Conservation (phyloP, 2,888 invertebrate genomes). For the Tillus elongatus region DNA sequence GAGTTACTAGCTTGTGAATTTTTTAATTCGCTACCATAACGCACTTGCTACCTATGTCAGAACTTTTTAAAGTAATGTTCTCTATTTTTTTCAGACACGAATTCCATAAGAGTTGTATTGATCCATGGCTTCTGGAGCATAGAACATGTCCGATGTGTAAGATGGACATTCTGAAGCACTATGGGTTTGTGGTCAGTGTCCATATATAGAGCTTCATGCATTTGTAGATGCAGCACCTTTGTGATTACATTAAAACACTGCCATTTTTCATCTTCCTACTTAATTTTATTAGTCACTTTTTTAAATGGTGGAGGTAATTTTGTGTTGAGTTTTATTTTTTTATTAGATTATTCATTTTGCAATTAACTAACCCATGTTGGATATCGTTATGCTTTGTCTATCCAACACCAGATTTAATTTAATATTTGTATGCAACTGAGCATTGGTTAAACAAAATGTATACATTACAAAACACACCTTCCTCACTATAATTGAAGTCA, state of each 20-base stretch:
- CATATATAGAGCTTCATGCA: slow-evolving; percentile 32
- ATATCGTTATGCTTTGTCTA: no score
- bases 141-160: slow-evolving; percentile 96
- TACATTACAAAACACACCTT: no score
- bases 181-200: slow-evolving; percentile 73
- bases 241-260: not conserved
- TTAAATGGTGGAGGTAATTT: slow-evolving; percentile 36
- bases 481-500: no score
- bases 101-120: slow-evolving; percentile 92
- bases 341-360: no score
- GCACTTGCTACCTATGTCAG: no score
- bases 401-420: no score
- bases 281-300: slow-evolving; percentile 7
- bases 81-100: slow-evolving; percentile 62
- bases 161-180: slow-evolving; percentile 86
- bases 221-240: slow-evolving; percentile 19
- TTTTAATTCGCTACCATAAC: no score
- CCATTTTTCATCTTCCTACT: not conserved
- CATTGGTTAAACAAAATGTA: no score
- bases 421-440: no score
- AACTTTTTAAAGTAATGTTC: no score
- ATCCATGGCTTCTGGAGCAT: slow-evolving; percentile 92
- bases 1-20: no score
- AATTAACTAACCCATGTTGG: no score
- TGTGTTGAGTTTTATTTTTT: slow-evolving; percentile 8